phyloP scores from a whole-genome alignment of 2,113 vertebrate species.

The Grus americana region DNA sequence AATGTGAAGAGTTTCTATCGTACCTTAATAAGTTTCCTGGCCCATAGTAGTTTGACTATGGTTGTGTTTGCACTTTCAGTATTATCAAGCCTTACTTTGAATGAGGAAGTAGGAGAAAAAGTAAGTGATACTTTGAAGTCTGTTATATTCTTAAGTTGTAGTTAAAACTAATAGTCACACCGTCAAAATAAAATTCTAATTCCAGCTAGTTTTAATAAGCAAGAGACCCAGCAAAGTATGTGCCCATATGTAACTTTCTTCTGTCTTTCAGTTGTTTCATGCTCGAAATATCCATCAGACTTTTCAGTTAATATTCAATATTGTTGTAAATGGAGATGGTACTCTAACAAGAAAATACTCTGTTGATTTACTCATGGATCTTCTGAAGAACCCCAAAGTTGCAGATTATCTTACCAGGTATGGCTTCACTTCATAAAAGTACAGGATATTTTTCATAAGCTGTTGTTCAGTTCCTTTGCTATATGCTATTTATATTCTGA shows the following conservation, averaged over 20 bases:
- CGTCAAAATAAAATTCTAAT: neutral
- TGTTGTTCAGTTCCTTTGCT: neutral
- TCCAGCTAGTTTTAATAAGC: neutral
- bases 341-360: constrained; percentile 92
- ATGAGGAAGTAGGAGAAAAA: constrained; percentile 96
- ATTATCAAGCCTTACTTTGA: constrained; percentile 91
- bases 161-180: neutral
- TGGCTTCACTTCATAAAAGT: neutral
- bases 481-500: neutral
- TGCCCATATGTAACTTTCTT: neutral
- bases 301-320: constrained; percentile 98
- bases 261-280: constrained; percentile 87
- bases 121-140: constrained; percentile 66
- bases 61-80: constrained; percentile 95
- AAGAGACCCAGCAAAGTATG: neutral
- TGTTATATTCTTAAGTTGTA: neutral
- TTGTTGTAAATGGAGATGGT: constrained; percentile 94
- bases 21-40: constrained; percentile 90
- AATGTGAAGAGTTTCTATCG: constrained; percentile 92
- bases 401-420: constrained; percentile 91
- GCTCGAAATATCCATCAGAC: constrained; percentile 97
- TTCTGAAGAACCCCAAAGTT: constrained; percentile 91
- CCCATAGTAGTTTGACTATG: constrained; percentile 92
- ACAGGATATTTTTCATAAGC: neutral
- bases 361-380: constrained; percentile 91